Conservation (phyloP, 2,113 vertebrate genomes). For the Oncorhynchus clarkii region DNA sequence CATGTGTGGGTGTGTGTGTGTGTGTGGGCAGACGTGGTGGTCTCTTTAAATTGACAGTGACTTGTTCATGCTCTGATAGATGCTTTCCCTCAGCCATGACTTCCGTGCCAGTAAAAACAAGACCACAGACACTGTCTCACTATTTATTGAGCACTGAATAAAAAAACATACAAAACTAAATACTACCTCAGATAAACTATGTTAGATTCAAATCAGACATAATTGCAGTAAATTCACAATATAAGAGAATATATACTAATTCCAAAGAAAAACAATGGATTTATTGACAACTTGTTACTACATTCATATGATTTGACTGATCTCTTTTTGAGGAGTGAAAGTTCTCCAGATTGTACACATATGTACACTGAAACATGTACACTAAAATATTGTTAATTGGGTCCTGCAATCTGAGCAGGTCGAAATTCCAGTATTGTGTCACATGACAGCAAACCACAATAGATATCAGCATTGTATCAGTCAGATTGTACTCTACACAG, state of each 20-base stretch:
- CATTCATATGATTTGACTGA: not conserved
- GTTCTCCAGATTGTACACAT: too few relatives aligned
- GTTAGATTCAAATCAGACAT: conserved; percentile 3
- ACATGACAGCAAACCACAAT: too few relatives aligned
- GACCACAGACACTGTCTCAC: conserved; percentile 1
- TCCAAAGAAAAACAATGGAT: not conserved
- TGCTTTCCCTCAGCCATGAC: not conserved
- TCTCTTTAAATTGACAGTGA: conserved; percentile 9
- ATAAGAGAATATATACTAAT: not conserved
- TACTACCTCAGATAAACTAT: not conserved
- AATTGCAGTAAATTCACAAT: conserved; percentile 7
- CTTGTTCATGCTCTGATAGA: conserved; percentile 1
- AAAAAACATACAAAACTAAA: conserved; percentile 11
- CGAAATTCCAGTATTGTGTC: too few relatives aligned
- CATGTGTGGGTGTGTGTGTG: not conserved
- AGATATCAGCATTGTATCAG: too few relatives aligned
- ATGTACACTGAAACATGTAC: too few relatives aligned
- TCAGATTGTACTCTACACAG: too few relatives aligned
- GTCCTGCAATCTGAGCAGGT: too few relatives aligned
- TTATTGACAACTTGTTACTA: not conserved
- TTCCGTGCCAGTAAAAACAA: not conserved
- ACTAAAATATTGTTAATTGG: too few relatives aligned
- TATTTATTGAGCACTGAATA: conserved; percentile 11
- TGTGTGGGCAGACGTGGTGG: not conserved
- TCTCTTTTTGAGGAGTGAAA: not conserved